Conservation (phyloP, 1,140 invertebrate genomes). For the Drosophila rhopaloa region DNA sequence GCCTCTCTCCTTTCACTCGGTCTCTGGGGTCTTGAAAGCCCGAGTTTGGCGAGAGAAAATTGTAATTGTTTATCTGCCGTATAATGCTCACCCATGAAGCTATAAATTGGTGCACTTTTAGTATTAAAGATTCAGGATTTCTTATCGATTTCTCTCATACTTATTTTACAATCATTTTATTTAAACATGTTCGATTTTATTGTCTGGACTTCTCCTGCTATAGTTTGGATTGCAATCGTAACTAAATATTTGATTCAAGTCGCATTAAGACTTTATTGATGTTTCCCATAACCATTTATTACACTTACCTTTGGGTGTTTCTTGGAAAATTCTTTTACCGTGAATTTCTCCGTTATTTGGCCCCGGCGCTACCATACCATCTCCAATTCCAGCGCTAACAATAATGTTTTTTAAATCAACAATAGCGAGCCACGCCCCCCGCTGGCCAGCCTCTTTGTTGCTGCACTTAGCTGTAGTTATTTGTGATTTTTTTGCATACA, state of each 20-base stretch:
- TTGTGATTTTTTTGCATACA: constrained; percentile 1
- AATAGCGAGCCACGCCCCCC: constrained; percentile 23
- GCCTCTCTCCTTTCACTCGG: constrained; percentile 22
- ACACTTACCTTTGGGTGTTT: neutral
- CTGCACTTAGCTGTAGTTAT: constrained; percentile 23
- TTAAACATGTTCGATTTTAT: too few relatives aligned
- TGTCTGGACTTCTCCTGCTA: neutral
- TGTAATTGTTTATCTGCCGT: constrained; percentile 7
- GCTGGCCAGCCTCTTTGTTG: constrained; percentile 1
- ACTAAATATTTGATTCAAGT: too few relatives aligned
- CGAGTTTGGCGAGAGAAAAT: neutral
- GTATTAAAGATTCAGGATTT: too few relatives aligned
- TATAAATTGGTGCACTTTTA: neutral
- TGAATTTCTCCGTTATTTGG: neutral
- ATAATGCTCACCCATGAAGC: neutral
- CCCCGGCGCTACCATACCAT: neutral
- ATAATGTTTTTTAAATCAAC: constrained; percentile 56
- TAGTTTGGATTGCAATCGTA: neutral
- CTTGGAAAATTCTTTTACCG: neutral
- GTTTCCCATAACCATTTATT: too few relatives aligned
- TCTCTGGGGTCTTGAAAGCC: constrained; percentile 1
- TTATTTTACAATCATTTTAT: too few relatives aligned
- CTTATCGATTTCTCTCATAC: too few relatives aligned
- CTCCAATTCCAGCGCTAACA: constrained; percentile 8
- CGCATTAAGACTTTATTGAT: too few relatives aligned